Evolutionary conservation across 2,113 vertebrate species (phyloP), one percentile per base, ranked within the genome.

Genomic region (Corythornis madagascariensis): DNA sequence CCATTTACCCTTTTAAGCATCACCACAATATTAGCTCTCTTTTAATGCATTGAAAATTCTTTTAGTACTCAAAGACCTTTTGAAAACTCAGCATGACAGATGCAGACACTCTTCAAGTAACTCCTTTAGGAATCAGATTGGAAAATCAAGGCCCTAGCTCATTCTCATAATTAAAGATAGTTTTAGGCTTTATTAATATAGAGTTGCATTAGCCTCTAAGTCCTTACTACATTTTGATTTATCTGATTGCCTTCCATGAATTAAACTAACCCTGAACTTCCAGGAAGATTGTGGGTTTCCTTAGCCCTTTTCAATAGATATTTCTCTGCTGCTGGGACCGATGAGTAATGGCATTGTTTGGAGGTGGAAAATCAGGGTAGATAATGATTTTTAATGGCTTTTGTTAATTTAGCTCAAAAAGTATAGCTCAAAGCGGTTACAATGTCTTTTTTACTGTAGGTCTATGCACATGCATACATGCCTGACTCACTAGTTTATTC

Each of bases 311-410:
- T 83, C 3, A 1, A 83, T 5, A 63, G 14, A 6, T 71, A 67
- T 52, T 86, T 77, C 31, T 59, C 70, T 69, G 57, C 63, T 79
- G 21, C 50, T 82, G 70, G 40, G 29, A 82, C 21, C 86, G 6
- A 75, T 71, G 40, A 84, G 43, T 50, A 78, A 75, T 69, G 22
- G 18, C 29, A 53, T 61, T 61, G 7, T 72, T 83, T 69, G 53
- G 35, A 57, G 31, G 20, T 65, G 22, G 35, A 84, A 89, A 87
- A 82, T 50, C 56, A 82, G 29, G 5, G 12, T 16, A 89, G 20
- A 67, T 20, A 78, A 21, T 64, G 81, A 82, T 92, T 94, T 83
- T 94, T 86, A 81, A 82, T 8, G 6, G n/a, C 13, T 73, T 90
- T 82, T 82, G 24, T 72, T 88, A 74, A 16, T 75, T 74, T 40